Evolutionary conservation across 2,797 vertebrate species (phyloP).

Genomic region (Etheostoma perlongum): DNA sequence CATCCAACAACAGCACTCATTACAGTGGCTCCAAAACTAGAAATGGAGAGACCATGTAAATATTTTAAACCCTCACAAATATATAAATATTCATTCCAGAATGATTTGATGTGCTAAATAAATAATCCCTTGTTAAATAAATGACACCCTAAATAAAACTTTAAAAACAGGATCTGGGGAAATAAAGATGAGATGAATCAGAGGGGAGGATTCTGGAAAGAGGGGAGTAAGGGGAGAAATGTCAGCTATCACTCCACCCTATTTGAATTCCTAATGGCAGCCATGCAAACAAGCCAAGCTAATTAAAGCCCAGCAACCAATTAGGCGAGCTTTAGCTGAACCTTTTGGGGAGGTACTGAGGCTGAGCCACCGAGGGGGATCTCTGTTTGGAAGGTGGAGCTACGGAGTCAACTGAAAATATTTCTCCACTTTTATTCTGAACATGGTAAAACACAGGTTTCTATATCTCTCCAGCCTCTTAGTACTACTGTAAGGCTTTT

Average conservation of each 20-base stretch:
- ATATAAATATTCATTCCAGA: constrained; percentile 90
- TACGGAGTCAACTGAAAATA: constrained; percentile 38
- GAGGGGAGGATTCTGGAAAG: constrained; percentile 74
- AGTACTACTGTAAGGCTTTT: constrained; percentile 24
- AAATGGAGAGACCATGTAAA: constrained; percentile 86
- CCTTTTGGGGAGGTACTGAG: constrained; percentile 73
- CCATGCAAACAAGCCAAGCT: constrained; percentile 81
- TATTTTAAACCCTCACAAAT: constrained; percentile 89
- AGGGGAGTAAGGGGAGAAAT: constrained; percentile 61
- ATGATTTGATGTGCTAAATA: constrained; percentile 91
- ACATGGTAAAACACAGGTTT: constrained; percentile 37
- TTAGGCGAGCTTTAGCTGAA: constrained; percentile 77
- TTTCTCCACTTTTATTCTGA: constrained; percentile 35
- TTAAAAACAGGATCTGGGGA: constrained; percentile 88
- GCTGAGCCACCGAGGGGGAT: constrained; percentile 43
- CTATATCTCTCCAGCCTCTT: constrained; percentile 27
- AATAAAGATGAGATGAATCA: constrained; percentile 87
- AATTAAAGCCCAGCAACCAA: constrained; percentile 84
- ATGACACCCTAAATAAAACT: constrained; percentile 91
- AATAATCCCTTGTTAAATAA: constrained; percentile 92
- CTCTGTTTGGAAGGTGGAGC: constrained; percentile 59
- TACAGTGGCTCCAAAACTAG: constrained; percentile 83
- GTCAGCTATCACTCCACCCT: constrained; percentile 85
- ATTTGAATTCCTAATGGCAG: constrained; percentile 83
- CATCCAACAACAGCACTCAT: constrained; percentile 87